Conservation (phyloP, 2,113 vertebrate genomes). For the Ranitomeya variabilis region DNA sequence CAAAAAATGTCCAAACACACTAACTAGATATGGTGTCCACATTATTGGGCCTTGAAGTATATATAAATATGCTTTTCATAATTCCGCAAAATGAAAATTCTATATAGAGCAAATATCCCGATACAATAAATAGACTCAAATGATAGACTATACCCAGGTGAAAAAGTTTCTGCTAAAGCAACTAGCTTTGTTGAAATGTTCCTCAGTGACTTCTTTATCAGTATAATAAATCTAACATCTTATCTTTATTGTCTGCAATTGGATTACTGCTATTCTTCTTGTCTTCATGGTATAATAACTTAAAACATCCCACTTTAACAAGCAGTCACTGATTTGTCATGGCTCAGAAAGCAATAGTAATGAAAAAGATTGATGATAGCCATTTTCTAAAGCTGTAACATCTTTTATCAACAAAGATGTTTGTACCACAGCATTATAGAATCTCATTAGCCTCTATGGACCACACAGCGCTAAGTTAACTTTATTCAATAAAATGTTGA, state of each 20-base stretch:
- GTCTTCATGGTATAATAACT: constrained; percentile 9
- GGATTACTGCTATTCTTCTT: constrained; percentile 51
- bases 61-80: neutral
- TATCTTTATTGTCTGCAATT: constrained; percentile 29
- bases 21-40: neutral
- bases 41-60: neutral
- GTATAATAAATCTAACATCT: constrained; percentile 37
- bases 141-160: neutral
- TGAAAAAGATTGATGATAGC: constrained; percentile 47
- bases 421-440: neutral
- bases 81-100: neutral
- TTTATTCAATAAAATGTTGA: neutral
- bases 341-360: constrained; percentile 23
- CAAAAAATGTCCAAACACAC: neutral
- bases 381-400: constrained; percentile 29
- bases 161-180: neutral
- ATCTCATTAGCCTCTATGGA: constrained; percentile 5
- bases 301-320: constrained; percentile 35
- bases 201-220: constrained; percentile 31
- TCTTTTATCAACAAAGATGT: constrained; percentile 23
- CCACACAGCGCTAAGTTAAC: neutral
- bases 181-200: constrained; percentile 8
- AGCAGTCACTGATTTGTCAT: constrained; percentile 28
- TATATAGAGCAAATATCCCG: neutral
- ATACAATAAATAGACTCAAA: neutral